Percentiles rank a stretch among this genome's conserved stretches.
Evolutionary conservation across 2,888 invertebrate genomes (phyloP).

Genomic region (Leptinotarsa haldemani): DNA sequence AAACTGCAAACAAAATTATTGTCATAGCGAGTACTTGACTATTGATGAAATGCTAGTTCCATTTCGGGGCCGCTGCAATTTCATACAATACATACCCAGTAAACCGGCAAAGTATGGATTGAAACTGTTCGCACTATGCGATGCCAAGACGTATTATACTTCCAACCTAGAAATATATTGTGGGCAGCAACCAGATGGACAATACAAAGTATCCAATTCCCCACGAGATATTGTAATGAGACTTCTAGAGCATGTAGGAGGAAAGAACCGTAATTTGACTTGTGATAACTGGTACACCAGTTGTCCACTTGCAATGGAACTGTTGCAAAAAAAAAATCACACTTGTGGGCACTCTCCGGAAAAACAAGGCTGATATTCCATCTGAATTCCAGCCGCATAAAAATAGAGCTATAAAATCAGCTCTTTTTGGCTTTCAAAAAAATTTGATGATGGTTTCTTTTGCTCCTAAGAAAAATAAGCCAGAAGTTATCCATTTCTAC

Average conservation of each 20-base stretch:
- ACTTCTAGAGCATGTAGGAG: constrained; percentile 27
- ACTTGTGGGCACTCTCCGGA: constrained; percentile 47
- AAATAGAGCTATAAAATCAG: constrained; percentile 29
- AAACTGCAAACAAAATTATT: no score
- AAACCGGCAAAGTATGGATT: constrained; percentile 46
- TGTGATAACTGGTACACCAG: constrained; percentile 48
- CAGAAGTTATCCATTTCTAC: constrained; percentile 27
- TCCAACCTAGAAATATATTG: constrained; percentile 48
- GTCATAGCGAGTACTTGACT: no score
- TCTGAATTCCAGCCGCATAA: constrained; percentile 29
- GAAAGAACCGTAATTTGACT: constrained; percentile 36
- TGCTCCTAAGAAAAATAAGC: constrained; percentile 40
- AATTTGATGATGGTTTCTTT: constrained; percentile 43
- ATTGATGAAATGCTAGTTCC: no score
- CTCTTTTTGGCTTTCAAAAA: constrained; percentile 48
- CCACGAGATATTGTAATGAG: constrained; percentile 23
- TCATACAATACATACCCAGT: constrained; percentile 21
- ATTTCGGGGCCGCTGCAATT: no score
- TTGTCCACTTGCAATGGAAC: constrained; percentile 44
- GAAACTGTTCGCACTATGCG: constrained; percentile 48
- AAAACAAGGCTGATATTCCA: constrained; percentile 43
- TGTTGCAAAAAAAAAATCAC: constrained; percentile 42
- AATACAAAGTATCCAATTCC: constrained; percentile 31
- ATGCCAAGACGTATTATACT: constrained; percentile 46
- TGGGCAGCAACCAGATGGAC: constrained; percentile 48